phyloP scores from a whole-genome alignment of 2,797 vertebrate species.

The Falco biarmicus region DNA sequence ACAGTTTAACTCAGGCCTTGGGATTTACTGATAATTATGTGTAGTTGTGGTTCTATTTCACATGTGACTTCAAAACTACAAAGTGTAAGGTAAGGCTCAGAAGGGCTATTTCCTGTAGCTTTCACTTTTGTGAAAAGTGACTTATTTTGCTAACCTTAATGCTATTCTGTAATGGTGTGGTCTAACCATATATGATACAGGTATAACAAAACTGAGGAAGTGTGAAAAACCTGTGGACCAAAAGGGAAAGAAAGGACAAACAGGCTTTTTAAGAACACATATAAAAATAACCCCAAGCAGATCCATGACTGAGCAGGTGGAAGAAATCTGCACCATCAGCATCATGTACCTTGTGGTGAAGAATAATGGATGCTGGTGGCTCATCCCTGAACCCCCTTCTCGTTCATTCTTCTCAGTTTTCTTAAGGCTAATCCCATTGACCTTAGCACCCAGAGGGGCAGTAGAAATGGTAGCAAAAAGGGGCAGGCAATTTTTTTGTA shows the following conservation, averaged over 20 bases:
- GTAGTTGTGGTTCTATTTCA: background rate
- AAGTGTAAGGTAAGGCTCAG: background rate
- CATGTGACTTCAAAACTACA: background rate
- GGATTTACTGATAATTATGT: background rate
- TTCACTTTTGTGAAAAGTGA: background rate
- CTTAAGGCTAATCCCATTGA: background rate
- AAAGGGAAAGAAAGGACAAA: background rate
- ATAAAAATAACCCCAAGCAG: background rate
- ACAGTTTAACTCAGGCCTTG: background rate
- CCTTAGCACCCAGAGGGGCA: background rate
- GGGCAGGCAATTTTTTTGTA: background rate
- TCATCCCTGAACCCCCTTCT: background rate
- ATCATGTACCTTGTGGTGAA: background rate
- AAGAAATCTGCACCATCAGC: background rate
- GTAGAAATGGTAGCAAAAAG: background rate
- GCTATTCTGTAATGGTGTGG: background rate
- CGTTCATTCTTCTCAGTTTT: background rate
- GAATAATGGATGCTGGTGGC: background rate
- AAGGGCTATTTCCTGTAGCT: background rate
- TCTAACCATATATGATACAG: background rate
- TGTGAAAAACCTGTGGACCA: background rate
- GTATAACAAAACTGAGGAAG: background rate
- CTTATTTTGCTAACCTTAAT: background rate
- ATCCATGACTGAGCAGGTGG: background rate
- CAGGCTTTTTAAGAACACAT: background rate